Percentiles rank a stretch among this genome's conserved stretches.
Conservation (phyloP, 2,113 vertebrate species). For the Odontophorus gujanensis region DNA sequence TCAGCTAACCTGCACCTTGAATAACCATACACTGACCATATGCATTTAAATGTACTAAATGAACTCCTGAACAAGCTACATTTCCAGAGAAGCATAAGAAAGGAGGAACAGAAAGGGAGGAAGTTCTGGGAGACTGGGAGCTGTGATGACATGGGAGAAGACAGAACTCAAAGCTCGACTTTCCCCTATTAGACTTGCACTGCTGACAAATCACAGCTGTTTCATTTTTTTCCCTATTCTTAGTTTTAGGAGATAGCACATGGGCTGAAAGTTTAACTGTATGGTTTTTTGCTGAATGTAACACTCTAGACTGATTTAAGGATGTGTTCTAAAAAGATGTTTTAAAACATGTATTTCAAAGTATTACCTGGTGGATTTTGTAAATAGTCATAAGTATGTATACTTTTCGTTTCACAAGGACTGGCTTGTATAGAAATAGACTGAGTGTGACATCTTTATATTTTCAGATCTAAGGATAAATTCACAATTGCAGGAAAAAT, state of each 20-base stretch:
- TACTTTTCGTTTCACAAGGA: not conserved
- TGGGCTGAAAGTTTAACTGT: not conserved
- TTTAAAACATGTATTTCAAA: not conserved
- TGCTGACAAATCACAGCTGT: not conserved
- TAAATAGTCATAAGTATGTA: not conserved
- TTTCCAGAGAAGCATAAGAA: not conserved
- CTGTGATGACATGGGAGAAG: not conserved
- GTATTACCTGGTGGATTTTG: not conserved
- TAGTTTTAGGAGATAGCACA: not conserved
- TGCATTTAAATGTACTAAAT: not conserved
- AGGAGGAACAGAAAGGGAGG: not conserved
- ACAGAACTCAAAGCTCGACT: not conserved
- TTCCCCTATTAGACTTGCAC: not conserved
- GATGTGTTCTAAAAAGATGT: not conserved
- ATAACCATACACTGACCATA: not conserved
- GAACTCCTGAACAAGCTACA: not conserved
- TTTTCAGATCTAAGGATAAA: not conserved
- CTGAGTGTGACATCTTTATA: not conserved
- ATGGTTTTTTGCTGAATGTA: not conserved
- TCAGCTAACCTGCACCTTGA: not conserved
- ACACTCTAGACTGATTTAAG: not conserved
- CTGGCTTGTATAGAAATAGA: not conserved
- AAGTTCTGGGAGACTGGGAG: not conserved
- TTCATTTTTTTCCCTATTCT: not conserved
- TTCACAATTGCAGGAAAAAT: not conserved